Evolutionary conservation across 1,140 invertebrate genomes (phyloP).

Genomic region (Manduca sexta): DNA sequence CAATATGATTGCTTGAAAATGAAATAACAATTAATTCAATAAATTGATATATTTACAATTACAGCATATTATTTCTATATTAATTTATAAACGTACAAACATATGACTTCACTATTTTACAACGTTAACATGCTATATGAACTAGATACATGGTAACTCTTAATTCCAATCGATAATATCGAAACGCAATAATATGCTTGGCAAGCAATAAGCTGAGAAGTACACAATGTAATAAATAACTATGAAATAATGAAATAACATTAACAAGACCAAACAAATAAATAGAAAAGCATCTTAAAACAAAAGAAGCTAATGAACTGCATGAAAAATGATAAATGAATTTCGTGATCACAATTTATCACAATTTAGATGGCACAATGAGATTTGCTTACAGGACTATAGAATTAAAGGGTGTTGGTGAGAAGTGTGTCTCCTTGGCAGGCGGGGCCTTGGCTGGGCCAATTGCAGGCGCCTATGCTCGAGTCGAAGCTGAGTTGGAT

Average conservation of each 20-base stretch:
- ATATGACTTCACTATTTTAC: constrained; percentile 52
- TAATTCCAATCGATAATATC: constrained; percentile 39
- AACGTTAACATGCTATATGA: constrained; percentile 45
- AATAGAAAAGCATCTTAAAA: constrained; percentile 43
- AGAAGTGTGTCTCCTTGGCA: constrained; percentile 82
- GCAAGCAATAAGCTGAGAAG: constrained; percentile 43
- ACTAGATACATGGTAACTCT: constrained; percentile 61
- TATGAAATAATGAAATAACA: constrained; percentile 63
- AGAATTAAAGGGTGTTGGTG: constrained; percentile 67
- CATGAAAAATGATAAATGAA: constrained; percentile 20
- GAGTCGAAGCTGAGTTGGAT: constrained; percentile 86
- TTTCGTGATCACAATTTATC: constrained; percentile 54
- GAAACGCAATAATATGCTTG: constrained; percentile 31
- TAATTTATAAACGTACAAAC: constrained; percentile 56
- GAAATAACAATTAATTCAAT: constrained; percentile 40
- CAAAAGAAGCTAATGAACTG: constrained; percentile 37
- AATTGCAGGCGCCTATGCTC: constrained; percentile 84
- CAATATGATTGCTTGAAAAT: constrained; percentile 23
- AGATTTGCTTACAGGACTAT: constrained; percentile 22
- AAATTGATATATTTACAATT: constrained; percentile 66
- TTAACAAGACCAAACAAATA: constrained; percentile 66
- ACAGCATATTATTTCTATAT: constrained; percentile 43
- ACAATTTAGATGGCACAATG: constrained; percentile 66
- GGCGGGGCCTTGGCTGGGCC: constrained; percentile 86
- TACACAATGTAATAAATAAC: constrained; percentile 61